Evolutionary conservation across 2,888 invertebrate species (phyloP), one percentile per base, ranked within the genome.

Genomic region (Drosophila emarginata): DNA sequence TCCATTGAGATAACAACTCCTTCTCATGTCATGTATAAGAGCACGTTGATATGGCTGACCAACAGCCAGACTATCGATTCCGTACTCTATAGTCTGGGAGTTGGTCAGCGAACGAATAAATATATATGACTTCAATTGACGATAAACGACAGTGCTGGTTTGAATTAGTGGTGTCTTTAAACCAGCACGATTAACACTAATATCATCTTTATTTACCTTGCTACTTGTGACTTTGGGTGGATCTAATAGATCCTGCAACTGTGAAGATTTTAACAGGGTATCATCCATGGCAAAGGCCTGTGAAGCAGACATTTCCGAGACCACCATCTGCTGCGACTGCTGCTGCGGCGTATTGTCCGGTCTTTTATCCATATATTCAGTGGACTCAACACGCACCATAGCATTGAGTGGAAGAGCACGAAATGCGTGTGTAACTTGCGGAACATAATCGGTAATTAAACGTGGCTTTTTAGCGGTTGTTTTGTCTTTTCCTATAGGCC

Each of bases 231-330:
- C 61, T 18, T 37, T 37, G 0, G 63, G 57, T 5, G 68, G 59
- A 51, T 79, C 72, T 21, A 88, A 45, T 4, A 79, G 53, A 0
- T 39, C 37, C 14, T 74, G 61, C 5, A 83, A 9, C 28, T 85
- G 66, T 0, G 83, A 67, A 6, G 86, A 88, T 23, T 61, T 74
- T 28, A 87, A 59, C 2, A 83, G 28, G 0, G 80, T 74, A 37
- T 87, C 86, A 61, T 72, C 86, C 1, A 51, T 39, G 6, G 86
- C 57, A 0, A 83, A 68, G 0, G 62, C 86, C 61, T 87, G 88
- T 4, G 83, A 87, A 2, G 56, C 57, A 5, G 79, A 78, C 23
- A 74, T 32, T 2, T 52, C 15, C 4, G 2, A 4, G 2, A 11
- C 15, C 3, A 12, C 11, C 15, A 5, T 9, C 3, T 15, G 21